Conservation (phyloP, 2,113 vertebrate genomes). For the Castor canadensis region DNA sequence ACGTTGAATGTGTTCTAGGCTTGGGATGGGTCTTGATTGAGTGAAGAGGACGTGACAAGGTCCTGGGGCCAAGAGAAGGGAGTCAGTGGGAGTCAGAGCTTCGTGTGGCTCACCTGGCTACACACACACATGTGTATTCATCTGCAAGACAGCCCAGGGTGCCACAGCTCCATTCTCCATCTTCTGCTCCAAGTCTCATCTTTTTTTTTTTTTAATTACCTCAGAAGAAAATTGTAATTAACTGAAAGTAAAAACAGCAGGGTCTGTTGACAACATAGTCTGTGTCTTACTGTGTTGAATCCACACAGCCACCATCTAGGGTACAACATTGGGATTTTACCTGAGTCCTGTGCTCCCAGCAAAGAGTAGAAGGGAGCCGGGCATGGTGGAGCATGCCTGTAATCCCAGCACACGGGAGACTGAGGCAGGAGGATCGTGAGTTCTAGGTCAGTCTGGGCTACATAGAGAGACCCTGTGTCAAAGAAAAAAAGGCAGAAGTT, state of each 20-base stretch:
- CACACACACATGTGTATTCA: accelerated
- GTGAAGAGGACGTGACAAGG: background rate
- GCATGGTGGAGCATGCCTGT: background rate
- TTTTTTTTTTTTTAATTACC: background rate
- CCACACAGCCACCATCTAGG: background rate
- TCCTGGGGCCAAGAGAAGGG: background rate
- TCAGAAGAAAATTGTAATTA: background rate
- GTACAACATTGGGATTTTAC: background rate
- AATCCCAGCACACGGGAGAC: background rate
- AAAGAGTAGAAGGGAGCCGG: background rate
- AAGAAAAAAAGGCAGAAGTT: background rate
- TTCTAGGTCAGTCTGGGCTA: background rate
- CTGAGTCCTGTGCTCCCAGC: background rate
- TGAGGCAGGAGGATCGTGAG: background rate
- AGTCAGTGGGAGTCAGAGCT: accelerated
- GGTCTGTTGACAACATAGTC: background rate
- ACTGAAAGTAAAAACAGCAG: background rate
- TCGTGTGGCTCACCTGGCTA: accelerated
- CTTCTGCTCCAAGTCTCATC: background rate
- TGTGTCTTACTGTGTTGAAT: background rate
- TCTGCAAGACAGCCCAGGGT: background rate
- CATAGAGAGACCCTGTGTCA: background rate
- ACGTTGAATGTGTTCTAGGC: background rate
- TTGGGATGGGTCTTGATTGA: background rate
- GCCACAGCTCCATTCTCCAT: background rate